phyloP scores from a whole-genome alignment of 2,797 vertebrate genomes.

The Cheirogaleus major region DNA sequence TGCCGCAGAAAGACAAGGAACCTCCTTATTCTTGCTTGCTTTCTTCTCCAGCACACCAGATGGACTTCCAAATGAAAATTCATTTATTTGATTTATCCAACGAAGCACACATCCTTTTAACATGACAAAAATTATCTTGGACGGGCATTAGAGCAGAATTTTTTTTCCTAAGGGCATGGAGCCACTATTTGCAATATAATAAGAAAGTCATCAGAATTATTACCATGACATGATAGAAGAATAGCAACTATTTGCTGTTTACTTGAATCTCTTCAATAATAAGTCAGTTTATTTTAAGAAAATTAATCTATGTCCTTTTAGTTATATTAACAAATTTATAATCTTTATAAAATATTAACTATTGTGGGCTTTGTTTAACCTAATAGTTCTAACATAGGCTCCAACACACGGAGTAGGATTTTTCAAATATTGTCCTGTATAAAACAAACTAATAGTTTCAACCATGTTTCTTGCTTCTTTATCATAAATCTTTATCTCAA shows the following conservation, averaged over 20 bases:
- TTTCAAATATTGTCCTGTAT: not conserved
- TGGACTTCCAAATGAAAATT: conserved; percentile 47
- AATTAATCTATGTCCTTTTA: not conserved
- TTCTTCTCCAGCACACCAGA: not conserved
- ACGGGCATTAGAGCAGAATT: not conserved
- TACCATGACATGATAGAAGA: not conserved
- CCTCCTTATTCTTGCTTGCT: not conserved
- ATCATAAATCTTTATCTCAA: not conserved
- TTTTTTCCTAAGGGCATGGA: not conserved
- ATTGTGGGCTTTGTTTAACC: not conserved
- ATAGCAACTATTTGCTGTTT: not conserved
- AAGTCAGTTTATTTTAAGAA: not conserved
- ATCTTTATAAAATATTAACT: not conserved
- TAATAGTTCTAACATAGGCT: not conserved
- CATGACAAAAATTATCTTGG: conserved; percentile 43
- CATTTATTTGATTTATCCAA: conserved; percentile 34
- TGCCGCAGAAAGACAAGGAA: not conserved
- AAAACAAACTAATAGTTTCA: not conserved
- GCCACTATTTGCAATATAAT: not conserved
- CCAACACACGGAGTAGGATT: not conserved
- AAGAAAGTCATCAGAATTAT: conserved; percentile 29
- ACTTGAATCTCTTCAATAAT: not conserved
- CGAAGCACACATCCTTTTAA: conserved; percentile 19
- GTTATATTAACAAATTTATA: not conserved
- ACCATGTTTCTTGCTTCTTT: not conserved